phyloP scores from a whole-genome alignment of 2,888 invertebrate species.

The Plebejus anna region DNA sequence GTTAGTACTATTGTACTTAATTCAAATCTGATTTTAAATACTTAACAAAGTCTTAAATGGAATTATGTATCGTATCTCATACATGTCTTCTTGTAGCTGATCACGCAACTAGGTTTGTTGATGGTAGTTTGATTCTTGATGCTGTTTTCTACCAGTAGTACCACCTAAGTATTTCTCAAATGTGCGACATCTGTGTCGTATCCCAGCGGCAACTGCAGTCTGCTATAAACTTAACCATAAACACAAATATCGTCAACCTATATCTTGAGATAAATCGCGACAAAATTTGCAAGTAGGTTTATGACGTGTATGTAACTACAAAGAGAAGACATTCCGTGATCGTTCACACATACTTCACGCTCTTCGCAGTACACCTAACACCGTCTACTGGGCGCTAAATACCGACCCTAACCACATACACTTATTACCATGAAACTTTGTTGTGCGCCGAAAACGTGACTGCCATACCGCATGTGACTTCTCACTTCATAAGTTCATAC shows the following conservation, averaged over 20 bases:
- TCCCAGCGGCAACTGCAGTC: background rate
- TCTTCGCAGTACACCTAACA: slow-evolving; percentile 12
- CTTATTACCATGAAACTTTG: slow-evolving; percentile 26
- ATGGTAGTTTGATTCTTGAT: too few species aligned
- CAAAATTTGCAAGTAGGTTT: slow-evolving; percentile 4
- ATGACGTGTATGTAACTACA: background rate
- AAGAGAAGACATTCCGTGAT: background rate
- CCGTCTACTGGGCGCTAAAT: background rate
- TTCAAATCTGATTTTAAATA: background rate
- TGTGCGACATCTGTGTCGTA: background rate
- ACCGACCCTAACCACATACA: slow-evolving; percentile 19
- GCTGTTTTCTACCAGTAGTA: too few species aligned
- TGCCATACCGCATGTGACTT: background rate
- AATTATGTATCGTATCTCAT: too few species aligned
- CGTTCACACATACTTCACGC: background rate
- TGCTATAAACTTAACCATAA: background rate
- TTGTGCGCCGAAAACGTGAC: slow-evolving; percentile 19
- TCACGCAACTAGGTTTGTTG: too few species aligned
- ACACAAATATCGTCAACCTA: background rate
- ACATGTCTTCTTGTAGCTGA: too few species aligned
- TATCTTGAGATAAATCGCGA: background rate
- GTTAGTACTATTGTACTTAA: background rate
- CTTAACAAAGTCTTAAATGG: background rate
- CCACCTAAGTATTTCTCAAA: background rate
- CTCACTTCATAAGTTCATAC: background rate